Base-by-base conservation (phyloP, 2,888 invertebrate species). In the Rambutsinella grinnellia region DNA sequence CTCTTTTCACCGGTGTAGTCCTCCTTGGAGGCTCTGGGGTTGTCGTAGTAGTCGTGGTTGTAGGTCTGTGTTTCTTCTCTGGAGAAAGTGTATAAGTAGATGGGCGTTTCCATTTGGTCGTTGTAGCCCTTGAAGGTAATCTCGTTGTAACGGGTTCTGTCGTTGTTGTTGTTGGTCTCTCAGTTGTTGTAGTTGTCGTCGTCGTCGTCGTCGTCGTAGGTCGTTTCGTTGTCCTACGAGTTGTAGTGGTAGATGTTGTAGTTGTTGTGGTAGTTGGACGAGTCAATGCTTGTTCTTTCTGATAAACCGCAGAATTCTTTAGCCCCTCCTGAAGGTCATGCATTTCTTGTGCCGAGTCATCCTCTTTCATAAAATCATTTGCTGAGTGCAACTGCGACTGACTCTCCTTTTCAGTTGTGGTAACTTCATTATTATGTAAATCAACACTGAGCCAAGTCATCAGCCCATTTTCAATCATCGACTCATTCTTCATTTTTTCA, bases 31-130 rank as follows among this genome's bases (percentile, higher is more conserved):
- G 86, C 70, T 85, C 85, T 2, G 85, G 84, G 85, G 85, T 84
- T 8, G 83, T 83, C 5, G 85, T 85, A 0, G 86, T 82, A 1
- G 89, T 88, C 80, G 87, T 86, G 66, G 84, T 89, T 66, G 87
- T 88, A 0, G 88, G 54, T 15, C 71, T 58, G 3, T 63, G 75
- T 58, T 78, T 79, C 23, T 78, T 78, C 23, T 81, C 76, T 17
- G 84, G 80, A 23, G 81, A 80, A 23, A 80, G 68, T 0, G 82
- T 81, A 23, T 80, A 81, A 2, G 85, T 79, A 13, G 82, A 71
- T 1, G 85, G 70, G 24, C 79, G 74, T n/a, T 76, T 79, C 62
- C 76, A 81, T 54, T 79, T 76, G 21, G 79, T 79, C 5, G 76
- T 82, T 3, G 82, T 82, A 3, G 79, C 76, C 54, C 80, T 65